Percentiles rank a stretch among this genome's conserved stretches.
These are phyloP conservation scores for Anthophora plumipes DNA, from an alignment of 2,888 invertebrate species.

Conservation along the genomic window DNA sequence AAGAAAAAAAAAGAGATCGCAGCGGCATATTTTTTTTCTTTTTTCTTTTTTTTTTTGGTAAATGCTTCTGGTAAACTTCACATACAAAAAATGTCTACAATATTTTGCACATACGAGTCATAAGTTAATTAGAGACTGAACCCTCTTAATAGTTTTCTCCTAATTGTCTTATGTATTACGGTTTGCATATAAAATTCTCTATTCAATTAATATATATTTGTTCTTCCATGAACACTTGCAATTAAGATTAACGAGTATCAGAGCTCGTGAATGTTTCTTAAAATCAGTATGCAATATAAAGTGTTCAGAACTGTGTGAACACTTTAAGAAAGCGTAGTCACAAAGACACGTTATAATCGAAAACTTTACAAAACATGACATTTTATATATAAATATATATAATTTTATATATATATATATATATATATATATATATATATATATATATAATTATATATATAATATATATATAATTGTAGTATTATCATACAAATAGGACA, in stretches of 20 bases:
- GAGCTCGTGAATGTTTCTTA: constrained; percentile 41
- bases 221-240: constrained; percentile 59
- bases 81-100: constrained; percentile 49
- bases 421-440: too few relatives aligned
- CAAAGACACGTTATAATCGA: constrained; percentile 67
- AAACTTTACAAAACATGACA: constrained; percentile 80
- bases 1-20: too few relatives aligned
- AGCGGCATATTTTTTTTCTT: too few relatives aligned
- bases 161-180: constrained; percentile 65
- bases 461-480: too few relatives aligned
- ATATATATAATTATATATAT: too few relatives aligned
- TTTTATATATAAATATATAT: too few relatives aligned
- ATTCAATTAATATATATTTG: constrained; percentile 66
- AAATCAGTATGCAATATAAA: constrained; percentile 48
- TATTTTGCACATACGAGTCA: constrained; percentile 28
- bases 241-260: constrained; percentile 54
- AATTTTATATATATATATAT: too few relatives aligned
- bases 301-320: constrained; percentile 48
- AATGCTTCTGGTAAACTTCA: constrained; percentile 23
- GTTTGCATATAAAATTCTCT: constrained; percentile 72
- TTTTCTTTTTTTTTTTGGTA: too few relatives aligned
- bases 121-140: constrained; percentile 37
- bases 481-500: constrained; percentile 82
- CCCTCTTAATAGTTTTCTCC: constrained; percentile 25
- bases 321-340: constrained; percentile 56